phyloP scores from a whole-genome alignment of 35 echinoderm and acorn worm genomes.

The Ophiothrix spiculata region DNA sequence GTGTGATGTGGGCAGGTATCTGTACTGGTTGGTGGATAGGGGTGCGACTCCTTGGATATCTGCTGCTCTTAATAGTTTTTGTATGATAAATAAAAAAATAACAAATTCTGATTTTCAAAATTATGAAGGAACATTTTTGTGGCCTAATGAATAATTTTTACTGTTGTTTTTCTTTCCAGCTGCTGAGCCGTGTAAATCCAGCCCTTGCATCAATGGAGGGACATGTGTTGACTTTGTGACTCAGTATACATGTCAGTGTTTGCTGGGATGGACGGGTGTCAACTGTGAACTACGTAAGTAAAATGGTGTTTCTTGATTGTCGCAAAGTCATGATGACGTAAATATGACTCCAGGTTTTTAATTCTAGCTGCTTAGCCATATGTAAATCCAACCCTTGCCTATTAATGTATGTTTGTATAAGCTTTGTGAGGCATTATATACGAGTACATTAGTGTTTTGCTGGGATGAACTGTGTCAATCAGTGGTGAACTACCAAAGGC shows the following conservation, averaged over 20 bases:
- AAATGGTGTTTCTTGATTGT: too few relatives aligned
- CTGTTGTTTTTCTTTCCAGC: conserved; percentile 20
- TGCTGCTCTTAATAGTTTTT: neutral
- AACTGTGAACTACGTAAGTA: conserved; percentile 54
- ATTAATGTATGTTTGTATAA: neutral
- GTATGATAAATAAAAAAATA: too few relatives aligned
- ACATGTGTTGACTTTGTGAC: conserved; percentile 54
- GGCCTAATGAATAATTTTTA: neutral
- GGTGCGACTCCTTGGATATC: neutral
- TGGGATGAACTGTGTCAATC: neutral
- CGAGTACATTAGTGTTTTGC: neutral
- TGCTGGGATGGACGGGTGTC: conserved; percentile 28
- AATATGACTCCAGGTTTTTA: neutral
- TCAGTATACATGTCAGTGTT: conserved; percentile 37
- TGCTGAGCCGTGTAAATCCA: conserved; percentile 36
- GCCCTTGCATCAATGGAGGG: conserved; percentile 49
- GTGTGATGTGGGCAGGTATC: too few relatives aligned
- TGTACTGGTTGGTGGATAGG: too few relatives aligned
- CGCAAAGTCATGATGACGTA: neutral
- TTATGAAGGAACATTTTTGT: too few relatives aligned
- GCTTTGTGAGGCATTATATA: neutral
- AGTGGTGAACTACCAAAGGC: too few relatives aligned
- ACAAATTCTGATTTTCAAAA: too few relatives aligned
- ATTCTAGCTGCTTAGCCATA: neutral
- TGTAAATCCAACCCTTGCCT: neutral